A percentile compares a stretch with the other conserved stretches of the same genome.
These are phyloP conservation scores for silkworm (Bombyx mori) DNA, from an alignment of 1,140 invertebrate genomes.

Conservation along the genomic window ASM3026992v2 NC_085117.1:5263501-5264000, in stretches of 20 bases:
- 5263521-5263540: slow-evolving; percentile 90
- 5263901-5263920: slow-evolving; percentile 24
- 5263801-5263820: slow-evolving; percentile 18
- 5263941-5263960: slow-evolving; percentile 86
- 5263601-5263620: slow-evolving; percentile 81
- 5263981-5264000: slow-evolving; percentile 91
- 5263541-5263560: slow-evolving; percentile 92
- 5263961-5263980: slow-evolving; percentile 92
- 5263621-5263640: not conserved
- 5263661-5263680: slow-evolving; percentile 18
- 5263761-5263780: slow-evolving; percentile 93
- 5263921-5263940: slow-evolving; percentile 58
- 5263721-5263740: slow-evolving; percentile 88
- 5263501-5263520: slow-evolving; percentile 87
- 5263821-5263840: no score
- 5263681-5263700: slow-evolving; percentile 80
- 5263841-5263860: not conserved
- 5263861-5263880: not conserved
- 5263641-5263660: no score
- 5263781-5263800: slow-evolving; percentile 88
- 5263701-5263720: slow-evolving; percentile 91
- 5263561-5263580: slow-evolving; percentile 88
- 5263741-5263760: slow-evolving; percentile 80
- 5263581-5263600: slow-evolving; percentile 85
- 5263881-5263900: not conserved